phyloP scores from a whole-genome alignment of 2,113 vertebrate genomes.

The Loxodonta africana region DNA sequence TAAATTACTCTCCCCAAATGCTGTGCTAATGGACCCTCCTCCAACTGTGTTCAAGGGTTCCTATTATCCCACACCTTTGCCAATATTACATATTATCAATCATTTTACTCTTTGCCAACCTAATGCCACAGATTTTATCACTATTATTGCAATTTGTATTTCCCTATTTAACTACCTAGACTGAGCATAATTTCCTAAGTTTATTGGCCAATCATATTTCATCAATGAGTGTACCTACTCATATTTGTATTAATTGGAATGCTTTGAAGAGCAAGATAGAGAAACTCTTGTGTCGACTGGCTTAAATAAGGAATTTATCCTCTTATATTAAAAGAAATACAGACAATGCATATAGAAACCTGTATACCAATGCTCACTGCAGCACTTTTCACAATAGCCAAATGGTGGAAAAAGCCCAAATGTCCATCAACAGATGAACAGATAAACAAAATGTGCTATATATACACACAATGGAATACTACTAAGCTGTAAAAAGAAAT shows the following conservation, averaged over 20 bases:
- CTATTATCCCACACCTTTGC: rapidly evolving
- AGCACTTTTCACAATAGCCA: too few species aligned
- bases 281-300: not conserved
- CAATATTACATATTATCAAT: rapidly evolving
- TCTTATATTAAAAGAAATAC: not conserved
- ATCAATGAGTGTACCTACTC: not conserved
- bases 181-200: not conserved
- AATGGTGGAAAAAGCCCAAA: too few species aligned
- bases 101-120: not conserved
- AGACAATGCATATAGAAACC: too few species aligned
- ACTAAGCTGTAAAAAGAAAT: not conserved
- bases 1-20: not conserved
- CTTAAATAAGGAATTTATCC: not conserved
- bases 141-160: not conserved
- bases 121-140: not conserved
- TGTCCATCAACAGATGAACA: too few species aligned
- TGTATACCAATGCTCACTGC: too few species aligned
- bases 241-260: not conserved
- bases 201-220: not conserved
- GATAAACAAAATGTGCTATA: too few species aligned
- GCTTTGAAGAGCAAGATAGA: not conserved
- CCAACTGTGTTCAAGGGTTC: rapidly evolving
- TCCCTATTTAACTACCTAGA: not conserved
- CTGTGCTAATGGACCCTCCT: not conserved
- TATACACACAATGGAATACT: not conserved